Evolutionary conservation across 2,888 invertebrate genomes (phyloP).

Genomic region (Drosophila macrospina): DNA sequence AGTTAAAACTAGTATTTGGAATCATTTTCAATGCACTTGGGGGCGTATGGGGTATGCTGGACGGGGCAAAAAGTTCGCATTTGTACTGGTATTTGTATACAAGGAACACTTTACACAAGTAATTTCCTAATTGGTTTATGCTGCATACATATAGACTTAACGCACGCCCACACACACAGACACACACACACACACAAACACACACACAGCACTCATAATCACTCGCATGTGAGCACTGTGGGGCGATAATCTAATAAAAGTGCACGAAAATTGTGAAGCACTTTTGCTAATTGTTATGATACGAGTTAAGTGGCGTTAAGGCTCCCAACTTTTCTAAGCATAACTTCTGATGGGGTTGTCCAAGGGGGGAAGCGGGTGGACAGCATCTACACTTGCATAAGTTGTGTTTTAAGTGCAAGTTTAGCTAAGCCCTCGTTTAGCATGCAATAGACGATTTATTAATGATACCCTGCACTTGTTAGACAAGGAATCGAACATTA

Average conservation of each 20-base stretch:
- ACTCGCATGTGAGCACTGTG: constrained; percentile 42
- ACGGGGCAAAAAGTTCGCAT: constrained; percentile 28
- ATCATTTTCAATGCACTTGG: constrained; percentile 16
- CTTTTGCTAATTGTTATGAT: constrained; percentile 61
- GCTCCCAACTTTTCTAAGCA: constrained; percentile 22
- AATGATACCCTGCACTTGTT: neutral
- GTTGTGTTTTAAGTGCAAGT: constrained; percentile 11
- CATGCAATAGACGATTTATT: neutral
- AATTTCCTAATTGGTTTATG: constrained; percentile 71
- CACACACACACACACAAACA: neutral
- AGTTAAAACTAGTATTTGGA: constrained; percentile 18
- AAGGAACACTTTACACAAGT: constrained; percentile 53
- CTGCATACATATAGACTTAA: constrained; percentile 18
- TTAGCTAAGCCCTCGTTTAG: neutral
- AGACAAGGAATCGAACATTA: neutral
- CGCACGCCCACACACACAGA: constrained; percentile 23
- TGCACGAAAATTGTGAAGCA: constrained; percentile 50
- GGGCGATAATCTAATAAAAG: constrained; percentile 51
- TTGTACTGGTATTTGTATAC: constrained; percentile 31
- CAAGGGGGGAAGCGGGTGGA: neutral
- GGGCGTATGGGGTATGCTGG: constrained; percentile 17
- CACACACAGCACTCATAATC: constrained; percentile 33
- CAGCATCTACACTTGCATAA: neutral
- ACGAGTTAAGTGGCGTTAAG: constrained; percentile 36
- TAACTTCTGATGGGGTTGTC: constrained; percentile 7